phyloP scores from a whole-genome alignment of 2,888 invertebrate species.

The Tinea semifulvella region DNA sequence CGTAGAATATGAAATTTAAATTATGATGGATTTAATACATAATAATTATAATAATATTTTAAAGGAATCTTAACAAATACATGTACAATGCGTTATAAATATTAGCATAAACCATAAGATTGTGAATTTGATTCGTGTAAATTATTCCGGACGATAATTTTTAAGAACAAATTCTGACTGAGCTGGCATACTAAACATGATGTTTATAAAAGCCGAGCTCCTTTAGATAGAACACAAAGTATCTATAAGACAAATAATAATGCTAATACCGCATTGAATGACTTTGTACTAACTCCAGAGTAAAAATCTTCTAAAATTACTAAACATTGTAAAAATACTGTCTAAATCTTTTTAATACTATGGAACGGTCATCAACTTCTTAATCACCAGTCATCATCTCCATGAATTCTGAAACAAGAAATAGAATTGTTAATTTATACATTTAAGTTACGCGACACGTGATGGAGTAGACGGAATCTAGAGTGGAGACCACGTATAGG shows the following conservation, averaged over 20 bases:
- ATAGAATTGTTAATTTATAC: no score
- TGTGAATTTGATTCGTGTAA: slow-evolving; percentile 37
- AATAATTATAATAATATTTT: slow-evolving; percentile 2
- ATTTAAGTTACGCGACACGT: no score
- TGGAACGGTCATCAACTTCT: slow-evolving; percentile 30
- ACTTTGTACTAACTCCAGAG: slow-evolving; percentile 52
- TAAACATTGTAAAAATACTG: slow-evolving; percentile 26
- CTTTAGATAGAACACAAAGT: slow-evolving; percentile 36
- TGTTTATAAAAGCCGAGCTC: slow-evolving; percentile 2
- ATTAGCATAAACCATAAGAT: slow-evolving; percentile 38
- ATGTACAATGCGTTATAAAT: slow-evolving; percentile 45
- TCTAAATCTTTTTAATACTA: slow-evolving; percentile 37
- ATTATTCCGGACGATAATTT: slow-evolving; percentile 57
- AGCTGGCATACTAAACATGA: slow-evolving; percentile 6
- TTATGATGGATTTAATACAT: slow-evolving; percentile 9
- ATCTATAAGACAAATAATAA: slow-evolving; percentile 32
- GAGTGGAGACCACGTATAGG: no score
- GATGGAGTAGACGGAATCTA: no score
- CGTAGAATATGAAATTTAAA: no score
- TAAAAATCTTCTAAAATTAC: slow-evolving; percentile 18
- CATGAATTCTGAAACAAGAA: slow-evolving; percentile 91
- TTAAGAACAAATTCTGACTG: slow-evolving; percentile 37
- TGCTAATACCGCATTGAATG: slow-evolving; percentile 54
- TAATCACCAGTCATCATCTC: slow-evolving; percentile 95
- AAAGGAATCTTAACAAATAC: slow-evolving; percentile 13